Evolutionary conservation across 2,113 vertebrate genomes (phyloP).

Genomic region (Eurypyga helias): DNA sequence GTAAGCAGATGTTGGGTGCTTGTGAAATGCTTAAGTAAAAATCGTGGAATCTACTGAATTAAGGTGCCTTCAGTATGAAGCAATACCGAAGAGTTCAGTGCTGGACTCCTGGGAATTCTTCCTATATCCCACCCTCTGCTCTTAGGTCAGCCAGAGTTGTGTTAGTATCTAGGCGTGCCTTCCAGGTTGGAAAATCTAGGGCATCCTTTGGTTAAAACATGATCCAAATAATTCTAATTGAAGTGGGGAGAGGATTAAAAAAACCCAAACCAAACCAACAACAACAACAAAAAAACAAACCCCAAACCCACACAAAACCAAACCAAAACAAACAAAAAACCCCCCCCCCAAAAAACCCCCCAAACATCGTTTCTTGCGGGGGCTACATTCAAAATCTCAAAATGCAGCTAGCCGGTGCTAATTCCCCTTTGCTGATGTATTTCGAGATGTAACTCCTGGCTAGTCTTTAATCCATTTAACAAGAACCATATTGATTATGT

Average conservation of each 20-base stretch:
- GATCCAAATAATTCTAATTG: not conserved
- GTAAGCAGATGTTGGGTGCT: not conserved
- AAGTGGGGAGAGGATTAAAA: not conserved
- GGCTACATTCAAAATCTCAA: not conserved
- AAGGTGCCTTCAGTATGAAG: not conserved
- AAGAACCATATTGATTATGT: conserved; percentile 42
- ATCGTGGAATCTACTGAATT: not conserved
- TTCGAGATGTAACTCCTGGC: not conserved
- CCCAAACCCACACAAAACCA: no score
- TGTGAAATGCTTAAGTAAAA: not conserved
- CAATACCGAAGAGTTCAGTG: not conserved
- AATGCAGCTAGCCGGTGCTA: not conserved
- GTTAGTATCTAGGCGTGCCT: not conserved
- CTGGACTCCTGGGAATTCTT: not conserved
- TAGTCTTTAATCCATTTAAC: conserved; percentile 50
- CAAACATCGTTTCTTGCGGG: not conserved
- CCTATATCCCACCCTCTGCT: not conserved
- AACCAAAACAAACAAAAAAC: no score
- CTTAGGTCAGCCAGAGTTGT: not conserved
- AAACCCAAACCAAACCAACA: no score
- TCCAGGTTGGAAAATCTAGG: not conserved
- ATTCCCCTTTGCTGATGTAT: not conserved
- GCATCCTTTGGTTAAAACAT: not conserved
- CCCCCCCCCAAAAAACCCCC: no score
- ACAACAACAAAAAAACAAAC: no score